phyloP scores from a whole-genome alignment of 2,888 invertebrate species.

The Danaus chrysippus region DNA sequence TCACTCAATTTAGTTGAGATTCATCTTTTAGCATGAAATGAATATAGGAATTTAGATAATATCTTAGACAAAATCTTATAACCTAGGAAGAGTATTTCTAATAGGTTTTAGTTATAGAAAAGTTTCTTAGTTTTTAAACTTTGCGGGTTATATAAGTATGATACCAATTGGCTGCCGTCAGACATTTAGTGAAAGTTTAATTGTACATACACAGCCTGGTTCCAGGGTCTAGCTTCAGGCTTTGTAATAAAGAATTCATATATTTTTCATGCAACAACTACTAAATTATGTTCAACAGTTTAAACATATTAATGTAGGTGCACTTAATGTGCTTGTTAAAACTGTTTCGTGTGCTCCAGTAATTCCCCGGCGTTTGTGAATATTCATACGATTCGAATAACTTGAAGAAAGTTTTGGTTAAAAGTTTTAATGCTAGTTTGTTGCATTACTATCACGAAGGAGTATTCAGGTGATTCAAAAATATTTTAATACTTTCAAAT shows the following conservation, averaged over 20 bases:
- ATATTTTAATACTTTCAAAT: background rate
- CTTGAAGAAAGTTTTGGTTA: slow-evolving; percentile 45
- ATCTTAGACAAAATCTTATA: too few relatives aligned
- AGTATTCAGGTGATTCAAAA: background rate
- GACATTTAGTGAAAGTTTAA: too few relatives aligned
- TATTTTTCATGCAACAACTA: too few relatives aligned
- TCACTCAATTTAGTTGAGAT: background rate
- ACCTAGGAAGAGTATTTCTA: too few relatives aligned
- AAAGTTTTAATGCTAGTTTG: slow-evolving; percentile 30
- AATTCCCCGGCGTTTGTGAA: slow-evolving; percentile 57
- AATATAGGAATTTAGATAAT: too few relatives aligned
- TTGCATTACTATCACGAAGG: background rate
- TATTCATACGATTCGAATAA: slow-evolving; percentile 54
- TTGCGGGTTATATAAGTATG: too few relatives aligned
- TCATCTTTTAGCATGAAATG: background rate
- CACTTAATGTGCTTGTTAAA: slow-evolving; percentile 53
- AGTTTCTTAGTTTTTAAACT: too few relatives aligned
- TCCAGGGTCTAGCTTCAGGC: too few relatives aligned
- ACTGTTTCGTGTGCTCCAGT: slow-evolving; percentile 49
- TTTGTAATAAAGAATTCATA: too few relatives aligned
- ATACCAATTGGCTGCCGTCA: too few relatives aligned
- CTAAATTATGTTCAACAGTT: slow-evolving; percentile 6
- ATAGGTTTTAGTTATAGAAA: too few relatives aligned
- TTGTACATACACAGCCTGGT: too few relatives aligned
- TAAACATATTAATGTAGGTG: slow-evolving; percentile 22